Evolutionary conservation across 2,888 invertebrate genomes (phyloP).

Genomic region (Cephus runcator): DNA sequence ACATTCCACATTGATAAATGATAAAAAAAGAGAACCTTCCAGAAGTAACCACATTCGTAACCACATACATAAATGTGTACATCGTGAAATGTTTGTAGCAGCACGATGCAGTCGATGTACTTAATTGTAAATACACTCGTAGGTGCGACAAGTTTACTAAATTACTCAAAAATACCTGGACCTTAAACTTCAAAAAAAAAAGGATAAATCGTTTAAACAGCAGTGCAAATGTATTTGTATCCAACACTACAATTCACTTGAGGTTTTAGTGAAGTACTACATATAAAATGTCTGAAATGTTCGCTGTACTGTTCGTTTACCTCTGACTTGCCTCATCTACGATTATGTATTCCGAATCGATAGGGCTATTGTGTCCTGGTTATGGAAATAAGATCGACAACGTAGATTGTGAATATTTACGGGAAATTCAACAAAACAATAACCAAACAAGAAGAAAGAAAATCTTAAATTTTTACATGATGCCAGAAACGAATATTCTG

Average conservation of each 20-base stretch:
- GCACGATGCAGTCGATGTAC: slow-evolving; percentile 40
- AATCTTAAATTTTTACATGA: not conserved
- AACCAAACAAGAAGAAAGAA: not conserved
- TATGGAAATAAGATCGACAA: not conserved
- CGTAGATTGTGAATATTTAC: not conserved
- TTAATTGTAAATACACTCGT: slow-evolving; percentile 14
- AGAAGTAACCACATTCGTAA: slow-evolving; percentile 27
- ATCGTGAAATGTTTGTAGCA: slow-evolving; percentile 39
- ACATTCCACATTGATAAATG: slow-evolving; percentile 44
- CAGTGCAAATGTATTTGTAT: not conserved
- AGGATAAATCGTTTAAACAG: not conserved
- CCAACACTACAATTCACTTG: not conserved
- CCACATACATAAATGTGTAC: slow-evolving; percentile 30
- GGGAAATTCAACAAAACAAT: not conserved
- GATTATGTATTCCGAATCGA: not conserved
- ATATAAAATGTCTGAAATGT: not conserved
- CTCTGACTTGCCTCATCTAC: not conserved
- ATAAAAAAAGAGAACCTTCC: slow-evolving; percentile 19
- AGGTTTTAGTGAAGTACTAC: not conserved
- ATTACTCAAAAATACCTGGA: not conserved
- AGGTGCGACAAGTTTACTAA: not conserved
- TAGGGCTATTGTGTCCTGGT: not conserved
- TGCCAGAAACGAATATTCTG: not conserved
- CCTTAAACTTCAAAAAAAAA: not conserved
- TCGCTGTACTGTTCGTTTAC: not conserved